Evolutionary conservation across 1,140 invertebrate genomes (phyloP), one percentile per base, ranked within the genome.

Genomic region (Mya arenaria): DNA sequence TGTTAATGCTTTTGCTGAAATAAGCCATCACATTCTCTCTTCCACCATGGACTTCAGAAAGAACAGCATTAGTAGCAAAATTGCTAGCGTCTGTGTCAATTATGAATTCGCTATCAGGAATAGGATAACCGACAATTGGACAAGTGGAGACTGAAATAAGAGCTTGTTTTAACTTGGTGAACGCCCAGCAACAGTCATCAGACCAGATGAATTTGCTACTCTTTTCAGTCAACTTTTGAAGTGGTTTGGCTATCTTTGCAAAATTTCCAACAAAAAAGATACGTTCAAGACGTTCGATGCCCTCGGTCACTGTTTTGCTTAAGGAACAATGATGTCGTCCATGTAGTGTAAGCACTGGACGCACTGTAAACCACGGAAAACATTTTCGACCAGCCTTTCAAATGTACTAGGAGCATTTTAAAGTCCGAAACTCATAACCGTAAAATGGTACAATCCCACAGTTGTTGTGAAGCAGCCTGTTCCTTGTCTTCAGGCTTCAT

Each of bases 391-490:
- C 1, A 71, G 28, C 1, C 81, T 36, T 32, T 83, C 60, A 41
- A 84, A 84, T 19, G 71, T 71, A 0, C 82, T 72, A 5, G 74
- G 41, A 3, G 44, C 30, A 63, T 66, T 82, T 1, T 44, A 72
- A 8, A 82, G 41, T 0, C 62, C 81, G 37, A 86, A 85, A 0
- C 81, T 83, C 81, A 86, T 83, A 0, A 84, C 71, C 4, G 25
- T 41, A 30, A 85, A 90, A 25, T 90, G 71, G 36, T 60, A 88
- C 15, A 83, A 23, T 1, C 82, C 86, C 10, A 55, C 15, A 28
- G 58, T 55, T 25, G 82, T 84, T n/a, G 34, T 19, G 65, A 89
- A 87, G 89, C 85, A 0, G 93, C 93, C 68, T 92, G 91, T 34
- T 90, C 48, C 10, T 78, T 89, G 65, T 90, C 89, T 4, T 85